phyloP scores from a whole-genome alignment of 1,140 invertebrate species.

The Drosophila neocordata region DNA sequence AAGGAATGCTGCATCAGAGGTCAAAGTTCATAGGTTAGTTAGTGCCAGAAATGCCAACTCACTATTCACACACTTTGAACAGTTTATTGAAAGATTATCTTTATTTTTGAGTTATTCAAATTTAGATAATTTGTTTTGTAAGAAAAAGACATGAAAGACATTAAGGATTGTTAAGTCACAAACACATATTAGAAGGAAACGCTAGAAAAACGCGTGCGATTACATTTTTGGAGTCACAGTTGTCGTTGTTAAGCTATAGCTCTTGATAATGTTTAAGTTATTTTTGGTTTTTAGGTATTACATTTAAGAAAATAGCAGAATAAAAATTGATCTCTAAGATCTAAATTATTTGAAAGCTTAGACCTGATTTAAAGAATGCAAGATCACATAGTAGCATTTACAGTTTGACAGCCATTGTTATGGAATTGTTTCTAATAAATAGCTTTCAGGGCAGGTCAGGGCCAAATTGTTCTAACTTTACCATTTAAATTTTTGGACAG shows the following conservation, averaged over 20 bases:
- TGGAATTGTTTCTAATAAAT: background rate
- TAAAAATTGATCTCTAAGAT: no score
- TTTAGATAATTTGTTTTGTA: background rate
- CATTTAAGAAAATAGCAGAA: no score
- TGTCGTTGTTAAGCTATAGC: no score
- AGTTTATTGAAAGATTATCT: background rate
- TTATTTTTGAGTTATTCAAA: background rate
- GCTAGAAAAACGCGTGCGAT: no score
- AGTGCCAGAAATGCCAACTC: no score
- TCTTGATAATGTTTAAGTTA: no score
- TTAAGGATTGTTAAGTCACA: no score
- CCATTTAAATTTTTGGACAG: slow-evolving; percentile 39
- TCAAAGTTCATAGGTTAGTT: background rate
- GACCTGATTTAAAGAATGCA: no score
- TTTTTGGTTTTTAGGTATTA: no score
- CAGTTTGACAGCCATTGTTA: slow-evolving; percentile 1
- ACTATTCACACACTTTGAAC: no score
- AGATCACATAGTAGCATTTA: background rate
- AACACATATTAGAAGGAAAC: background rate
- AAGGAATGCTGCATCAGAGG: background rate
- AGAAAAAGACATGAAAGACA: slow-evolving; percentile 8
- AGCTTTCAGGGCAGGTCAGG: slow-evolving; percentile 59
- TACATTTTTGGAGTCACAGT: no score
- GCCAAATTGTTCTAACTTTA: slow-evolving; percentile 42
- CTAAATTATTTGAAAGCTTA: no score